Conservation (phyloP, 2,888 invertebrate genomes). For the Atrina japonica region DNA sequence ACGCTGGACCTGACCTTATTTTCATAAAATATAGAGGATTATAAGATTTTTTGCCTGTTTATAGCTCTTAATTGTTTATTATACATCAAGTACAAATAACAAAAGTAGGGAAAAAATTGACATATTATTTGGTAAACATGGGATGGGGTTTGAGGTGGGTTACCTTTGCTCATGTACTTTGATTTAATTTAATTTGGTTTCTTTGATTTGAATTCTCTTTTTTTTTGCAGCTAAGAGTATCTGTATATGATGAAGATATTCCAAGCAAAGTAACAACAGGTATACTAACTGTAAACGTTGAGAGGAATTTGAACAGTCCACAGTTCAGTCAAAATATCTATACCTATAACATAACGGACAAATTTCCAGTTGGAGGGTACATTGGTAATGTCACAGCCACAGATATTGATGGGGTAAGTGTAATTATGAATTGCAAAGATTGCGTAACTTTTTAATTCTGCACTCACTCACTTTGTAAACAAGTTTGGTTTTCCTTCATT, state of each 20-base stretch:
- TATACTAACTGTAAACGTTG: conserved; percentile 46
- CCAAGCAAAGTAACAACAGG: conserved; percentile 41
- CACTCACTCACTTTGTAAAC: neutral
- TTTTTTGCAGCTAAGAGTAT: conserved; percentile 57
- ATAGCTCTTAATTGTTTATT: too few species aligned
- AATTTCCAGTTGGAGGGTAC: conserved; percentile 48
- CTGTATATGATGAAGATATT: conserved; percentile 59
- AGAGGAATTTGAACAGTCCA: conserved; percentile 51
- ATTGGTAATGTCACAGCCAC: conserved; percentile 56
- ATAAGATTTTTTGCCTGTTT: too few species aligned
- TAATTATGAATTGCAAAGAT: neutral
- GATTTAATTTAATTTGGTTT: too few species aligned
- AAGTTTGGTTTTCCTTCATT: too few species aligned
- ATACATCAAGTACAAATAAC: too few species aligned
- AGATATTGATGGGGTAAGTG: conserved; percentile 64
- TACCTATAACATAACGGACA: conserved; percentile 56
- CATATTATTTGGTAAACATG: too few species aligned
- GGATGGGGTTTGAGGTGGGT: too few species aligned
- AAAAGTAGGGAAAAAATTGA: too few species aligned
- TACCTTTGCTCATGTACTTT: too few species aligned
- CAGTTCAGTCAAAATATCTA: conserved; percentile 55
- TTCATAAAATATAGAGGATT: too few species aligned
- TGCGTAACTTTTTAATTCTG: neutral
- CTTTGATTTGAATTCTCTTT: too few species aligned
- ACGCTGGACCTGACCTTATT: too few species aligned